Evolutionary conservation across 2,113 vertebrate genomes (phyloP).

Genomic region (Pholis gunnellus): DNA sequence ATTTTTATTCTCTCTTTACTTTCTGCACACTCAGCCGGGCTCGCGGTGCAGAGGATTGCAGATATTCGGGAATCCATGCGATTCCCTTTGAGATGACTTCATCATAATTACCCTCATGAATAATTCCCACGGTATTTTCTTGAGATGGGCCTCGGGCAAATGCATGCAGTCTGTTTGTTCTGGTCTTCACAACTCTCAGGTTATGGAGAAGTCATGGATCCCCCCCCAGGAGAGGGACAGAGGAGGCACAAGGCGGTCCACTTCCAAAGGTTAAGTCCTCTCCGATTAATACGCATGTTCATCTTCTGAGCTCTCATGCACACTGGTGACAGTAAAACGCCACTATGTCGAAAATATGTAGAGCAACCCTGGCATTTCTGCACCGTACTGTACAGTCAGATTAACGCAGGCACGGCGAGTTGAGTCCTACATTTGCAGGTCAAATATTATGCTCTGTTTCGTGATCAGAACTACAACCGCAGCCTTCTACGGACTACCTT

Average conservation of each 20-base stretch:
- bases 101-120: constrained; percentile 60
- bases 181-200: constrained; percentile 17
- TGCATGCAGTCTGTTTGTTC: constrained; percentile 27
- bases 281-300: constrained; percentile 28
- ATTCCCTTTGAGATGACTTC: constrained; percentile 44
- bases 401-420: too few species aligned
- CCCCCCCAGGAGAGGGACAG: constrained; percentile 19
- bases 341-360: not conserved
- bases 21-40: not conserved
- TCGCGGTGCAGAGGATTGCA: not conserved
- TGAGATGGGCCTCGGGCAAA: constrained; percentile 19
- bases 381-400: not conserved
- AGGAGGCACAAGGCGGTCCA: not conserved
- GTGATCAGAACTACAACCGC: constrained; percentile 20
- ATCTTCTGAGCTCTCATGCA: constrained; percentile 19
- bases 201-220: constrained; percentile 41
- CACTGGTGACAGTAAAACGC: constrained; percentile 27
- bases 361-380: not conserved
- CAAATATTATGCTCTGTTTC: not conserved
- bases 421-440: too few species aligned
- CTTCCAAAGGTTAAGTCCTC: constrained; percentile 26
- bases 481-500: constrained; percentile 15
- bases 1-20: not conserved
- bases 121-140: constrained; percentile 52
- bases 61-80: constrained; percentile 8